Base-by-base conservation (phyloP, 2,113 vertebrate species). In the Cepphus grylle region DNA sequence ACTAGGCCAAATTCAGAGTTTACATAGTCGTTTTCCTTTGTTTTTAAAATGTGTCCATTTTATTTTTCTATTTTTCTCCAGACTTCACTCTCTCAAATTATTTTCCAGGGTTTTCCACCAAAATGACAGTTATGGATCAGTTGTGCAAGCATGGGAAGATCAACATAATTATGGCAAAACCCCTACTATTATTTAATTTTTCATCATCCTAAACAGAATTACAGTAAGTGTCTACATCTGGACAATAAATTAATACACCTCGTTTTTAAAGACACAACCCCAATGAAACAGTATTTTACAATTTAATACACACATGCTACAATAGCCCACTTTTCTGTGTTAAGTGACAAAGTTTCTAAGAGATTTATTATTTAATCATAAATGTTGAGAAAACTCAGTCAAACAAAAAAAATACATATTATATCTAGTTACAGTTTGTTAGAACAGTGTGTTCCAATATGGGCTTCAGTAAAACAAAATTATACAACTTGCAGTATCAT, bases 361-460 rank as follows among this genome's bases (percentile, higher is more conserved):
- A 86, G 42, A 83, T 74, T 71, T 86, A 81, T 69, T 90, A 94
- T 90, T 96, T 92, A 90, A 86, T 86, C 82, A 71, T 83, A 92
- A 95, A 83, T 67, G 92, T 92, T 92, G 80, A 96, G 63, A 91
- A 94, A 94, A 91, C 56, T 88, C 59, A 85, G 43, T 50, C 61
- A 92, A 90, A 77, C 42, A 65, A n/a, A 9, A 5, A 36, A 95
- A 91, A 93, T 73, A 83, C 58, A 52, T 79, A 65, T 70, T 73
- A 92, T 59, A 92, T 43, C 82, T 59, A 88, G 59, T 80, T 78
- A 91, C 79, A 86, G 58, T 81, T 89, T 34, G 82, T 81, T 91
- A 91, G 94, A 96, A 97, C 95, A 94, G 59, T 61, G 55, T 84
- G 90, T 90, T 96, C 92, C 94, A 94, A 93, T 89, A 94, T 20